phyloP scores from a whole-genome alignment of 2,888 invertebrate genomes.

The Drosophila longiperda region DNA sequence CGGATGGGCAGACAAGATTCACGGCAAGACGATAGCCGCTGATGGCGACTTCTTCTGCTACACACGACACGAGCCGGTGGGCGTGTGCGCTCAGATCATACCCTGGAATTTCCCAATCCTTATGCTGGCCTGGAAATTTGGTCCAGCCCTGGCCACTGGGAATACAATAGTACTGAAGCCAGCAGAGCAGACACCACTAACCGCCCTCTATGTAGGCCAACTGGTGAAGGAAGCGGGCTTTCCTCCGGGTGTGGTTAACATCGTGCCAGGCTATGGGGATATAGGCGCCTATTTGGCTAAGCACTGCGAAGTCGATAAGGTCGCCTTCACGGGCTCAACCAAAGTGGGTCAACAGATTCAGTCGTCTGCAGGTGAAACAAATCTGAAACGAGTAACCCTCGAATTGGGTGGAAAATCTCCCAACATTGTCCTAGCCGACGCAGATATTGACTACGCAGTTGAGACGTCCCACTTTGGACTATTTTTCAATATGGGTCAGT shows the following conservation, averaged over 20 bases:
- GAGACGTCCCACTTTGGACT: conserved; percentile 93
- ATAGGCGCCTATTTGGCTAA: conserved; percentile 92
- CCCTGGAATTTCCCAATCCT: conserved; percentile 97
- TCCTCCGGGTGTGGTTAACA: conserved; percentile 95
- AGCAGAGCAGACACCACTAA: conserved; percentile 97
- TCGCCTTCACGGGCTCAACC: conserved; percentile 96
- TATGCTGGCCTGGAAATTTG: conserved; percentile 98
- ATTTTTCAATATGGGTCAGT: conserved; percentile 97
- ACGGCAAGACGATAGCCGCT: conserved; percentile 90
- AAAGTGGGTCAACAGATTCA: conserved; percentile 94
- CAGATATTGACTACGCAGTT: conserved; percentile 92
- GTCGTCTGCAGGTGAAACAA: conserved; percentile 89
- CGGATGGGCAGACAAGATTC: conserved; percentile 96
- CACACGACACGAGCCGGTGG: conserved; percentile 95
- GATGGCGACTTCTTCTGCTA: conserved; percentile 93
- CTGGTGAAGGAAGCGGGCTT: conserved; percentile 95
- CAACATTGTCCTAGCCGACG: conserved; percentile 94
- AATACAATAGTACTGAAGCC: conserved; percentile 95
- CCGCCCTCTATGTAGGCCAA: conserved; percentile 94
- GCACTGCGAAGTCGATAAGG: conserved; percentile 92
- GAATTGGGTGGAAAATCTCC: conserved; percentile 98
- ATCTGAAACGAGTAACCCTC: conserved; percentile 94
- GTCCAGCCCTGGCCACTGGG: conserved; percentile 90
- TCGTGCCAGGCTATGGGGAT: conserved; percentile 94
- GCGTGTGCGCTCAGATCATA: conserved; percentile 96